Conservation (phyloP, 2,888 invertebrate species). For the Xestoiulus laeticollis region DNA sequence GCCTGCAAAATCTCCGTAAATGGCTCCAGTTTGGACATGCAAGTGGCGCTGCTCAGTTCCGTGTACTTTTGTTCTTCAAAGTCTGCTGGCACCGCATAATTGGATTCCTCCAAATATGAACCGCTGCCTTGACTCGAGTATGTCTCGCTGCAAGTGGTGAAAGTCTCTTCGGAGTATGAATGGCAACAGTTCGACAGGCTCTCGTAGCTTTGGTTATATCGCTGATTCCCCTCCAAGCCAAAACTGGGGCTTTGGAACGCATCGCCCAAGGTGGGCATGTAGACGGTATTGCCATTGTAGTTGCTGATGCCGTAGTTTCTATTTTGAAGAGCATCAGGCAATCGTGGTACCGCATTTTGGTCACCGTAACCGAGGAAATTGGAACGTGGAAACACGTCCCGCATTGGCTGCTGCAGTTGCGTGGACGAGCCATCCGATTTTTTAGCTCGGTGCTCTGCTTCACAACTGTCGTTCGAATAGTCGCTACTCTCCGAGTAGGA, state of each 20-base stretch:
- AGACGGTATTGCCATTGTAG: background rate
- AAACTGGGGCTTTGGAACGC: conserved; percentile 6
- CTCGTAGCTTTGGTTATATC: conserved; percentile 41
- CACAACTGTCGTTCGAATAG: conserved; percentile 61
- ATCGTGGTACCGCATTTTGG: conserved; percentile 10
- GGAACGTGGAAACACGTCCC: conserved; percentile 1
- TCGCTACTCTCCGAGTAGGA: conserved; percentile 69
- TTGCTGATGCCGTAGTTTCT: conserved; percentile 40
- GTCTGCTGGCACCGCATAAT: background rate
- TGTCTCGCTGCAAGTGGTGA: conserved; percentile 46
- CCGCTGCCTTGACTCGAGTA: conserved; percentile 53
- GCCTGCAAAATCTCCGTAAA: conserved; percentile 69
- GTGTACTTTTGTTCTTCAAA: conserved; percentile 60
- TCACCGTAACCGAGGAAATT: conserved; percentile 22
- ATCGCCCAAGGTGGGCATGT: background rate
- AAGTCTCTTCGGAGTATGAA: conserved; percentile 59
- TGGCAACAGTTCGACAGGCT: conserved; percentile 66
- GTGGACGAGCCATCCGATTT: conserved; percentile 20
- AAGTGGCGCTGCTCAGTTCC: conserved; percentile 60
- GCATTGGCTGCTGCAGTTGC: conserved; percentile 44
- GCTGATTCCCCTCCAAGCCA: conserved; percentile 15
- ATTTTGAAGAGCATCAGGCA: conserved; percentile 18
- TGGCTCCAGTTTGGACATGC: conserved; percentile 67
- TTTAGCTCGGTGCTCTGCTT: conserved; percentile 59
- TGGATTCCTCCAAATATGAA: conserved; percentile 58